Base-by-base conservation (phyloP, 2,797 vertebrate genomes). In the Squalus acanthias region DNA sequence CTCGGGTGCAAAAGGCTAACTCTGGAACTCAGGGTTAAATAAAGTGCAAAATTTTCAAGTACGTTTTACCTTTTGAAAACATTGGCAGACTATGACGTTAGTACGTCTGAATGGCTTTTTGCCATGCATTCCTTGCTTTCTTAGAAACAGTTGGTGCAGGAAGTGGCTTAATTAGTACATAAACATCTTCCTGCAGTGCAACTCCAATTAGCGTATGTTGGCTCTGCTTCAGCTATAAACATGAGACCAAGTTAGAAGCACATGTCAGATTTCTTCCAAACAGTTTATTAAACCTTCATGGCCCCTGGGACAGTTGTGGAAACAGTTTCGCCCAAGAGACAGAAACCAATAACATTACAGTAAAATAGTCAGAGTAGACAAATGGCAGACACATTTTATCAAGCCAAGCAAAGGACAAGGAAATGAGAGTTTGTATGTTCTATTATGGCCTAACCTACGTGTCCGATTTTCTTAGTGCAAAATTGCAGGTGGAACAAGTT, bases 91-190 rank as follows among this genome's bases (percentile, higher is more conserved):
- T 97, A 97, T 97, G 98, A 97, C 97, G 97, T 98, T 97, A 97
- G 97, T 97, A 97, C 98, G 97, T 97, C 97, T 98, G 97, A 97
- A 96, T 98, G 98, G 98, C 98, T 93, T 97, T 97, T 97, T 98
- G 98, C 98, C 98, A 97, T 98, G 97, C 98, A 98, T 98, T 98
- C 98, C 97, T 97, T 95, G 97, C 98, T 97, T 98, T 98, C 97
- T 98, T 98, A 98, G 98, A 98, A 97, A 98, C 98, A 97, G 98
- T 98, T 97, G 97, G 97, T 98, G 98, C 98, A 98, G 98, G 98
- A 98, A 98, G 98, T 98, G 97, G 98, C 97, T 98, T 98, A 98
- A 98, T 99, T 98, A 98, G 98, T 93, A 79, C 96, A 97, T 98
- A 98, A 98, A 98, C 98, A 98, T 97, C 97, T 97, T 98, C 97